These are phyloP conservation scores for Cichlasoma orientale DNA, from an alignment of 2,797 vertebrate genomes.

Conservation along the genomic window DNA sequence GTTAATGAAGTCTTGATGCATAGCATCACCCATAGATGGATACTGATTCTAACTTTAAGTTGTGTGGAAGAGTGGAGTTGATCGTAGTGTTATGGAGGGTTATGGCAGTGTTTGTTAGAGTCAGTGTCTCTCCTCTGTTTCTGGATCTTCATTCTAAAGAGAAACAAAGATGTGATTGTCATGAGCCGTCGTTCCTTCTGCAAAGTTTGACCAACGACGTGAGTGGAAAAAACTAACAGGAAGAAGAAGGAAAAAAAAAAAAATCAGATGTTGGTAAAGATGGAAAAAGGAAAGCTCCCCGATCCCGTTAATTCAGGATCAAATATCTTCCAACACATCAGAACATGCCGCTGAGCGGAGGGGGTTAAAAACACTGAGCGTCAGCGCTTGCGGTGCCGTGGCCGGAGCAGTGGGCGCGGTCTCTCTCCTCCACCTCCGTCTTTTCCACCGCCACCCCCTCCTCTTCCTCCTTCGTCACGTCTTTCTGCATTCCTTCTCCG, in stretches of 20 bases:
- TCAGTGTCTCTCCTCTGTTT: slow-evolving; percentile 21
- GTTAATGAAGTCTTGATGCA: slow-evolving; percentile 58
- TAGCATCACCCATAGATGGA: slow-evolving; percentile 65
- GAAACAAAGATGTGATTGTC: slow-evolving; percentile 60
- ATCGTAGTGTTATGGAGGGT: slow-evolving; percentile 59
- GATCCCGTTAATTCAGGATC: slow-evolving; percentile 1
- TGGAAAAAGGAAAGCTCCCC: slow-evolving; percentile 10
- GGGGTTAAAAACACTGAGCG: slow-evolving; percentile 48
- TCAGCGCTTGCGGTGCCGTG: slow-evolving; percentile 40
- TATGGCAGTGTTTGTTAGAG: slow-evolving; percentile 57
- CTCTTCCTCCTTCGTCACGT: slow-evolving; percentile 22
- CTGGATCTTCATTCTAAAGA: slow-evolving; percentile 6
- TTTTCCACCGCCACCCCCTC: background rate
- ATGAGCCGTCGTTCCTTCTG: slow-evolving; percentile 36
- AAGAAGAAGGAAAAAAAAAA: background rate
- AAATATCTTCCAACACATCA: background rate
- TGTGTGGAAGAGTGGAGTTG: slow-evolving; percentile 42
- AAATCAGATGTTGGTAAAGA: slow-evolving; percentile 9
- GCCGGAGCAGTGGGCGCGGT: slow-evolving; percentile 13
- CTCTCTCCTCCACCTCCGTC: slow-evolving; percentile 33
- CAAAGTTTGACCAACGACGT: background rate
- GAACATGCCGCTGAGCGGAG: background rate
- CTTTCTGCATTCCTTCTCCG: slow-evolving; percentile 2
- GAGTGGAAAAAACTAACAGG: background rate
- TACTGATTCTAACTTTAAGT: slow-evolving; percentile 11